Base-by-base conservation (phyloP, 2,797 vertebrate genomes). In the Rachycentron canadum region DNA sequence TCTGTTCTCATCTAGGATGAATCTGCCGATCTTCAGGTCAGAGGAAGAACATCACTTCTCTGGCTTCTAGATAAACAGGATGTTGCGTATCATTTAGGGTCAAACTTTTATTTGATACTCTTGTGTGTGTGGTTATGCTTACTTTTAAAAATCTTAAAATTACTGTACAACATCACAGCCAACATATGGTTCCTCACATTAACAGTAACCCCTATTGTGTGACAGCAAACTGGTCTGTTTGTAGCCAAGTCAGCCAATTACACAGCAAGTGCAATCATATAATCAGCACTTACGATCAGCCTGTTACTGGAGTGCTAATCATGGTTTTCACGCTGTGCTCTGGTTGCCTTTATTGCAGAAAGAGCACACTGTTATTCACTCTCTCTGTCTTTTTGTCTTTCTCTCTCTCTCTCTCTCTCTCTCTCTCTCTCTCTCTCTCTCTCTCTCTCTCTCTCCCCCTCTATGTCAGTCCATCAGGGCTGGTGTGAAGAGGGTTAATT, bases 401-500 rank as follows among this genome's bases (percentile, higher is more conserved):
- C 7, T 36, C 6, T 36, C 40, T 41, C 11, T 40, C 38, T 40
- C 11, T 40, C 38, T 43, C 1, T 43, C 25, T 41, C 9, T 34
- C 19, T 9, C 5, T 26, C 1, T 25, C 30, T 5, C 3, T 52
- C 56, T 17, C 4, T n/a, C 5, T 32, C 47, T 19, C 28, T 26
- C 40, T 63, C 6, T 56, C 23, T 52, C 17, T 57, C 56, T 53
- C 2, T 43, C 64, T 60, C 34, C 0, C 19, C 52, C 28, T 36
- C 76, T 34, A 74, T 64, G 50, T 73, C 84, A 80, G 70, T 86
- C 73, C 84, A 88, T 90, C 87, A 89, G 34, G 55, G 19, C 71
- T 43, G 66, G 70, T 80, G 73, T 81, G 83, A 84, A 84, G 86
- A 62, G 72, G 79, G 84, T 84, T 93, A 90, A 94, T 92, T 91